Conservation (phyloP, 2,888 invertebrate species). For the Lingula anatina region DNA sequence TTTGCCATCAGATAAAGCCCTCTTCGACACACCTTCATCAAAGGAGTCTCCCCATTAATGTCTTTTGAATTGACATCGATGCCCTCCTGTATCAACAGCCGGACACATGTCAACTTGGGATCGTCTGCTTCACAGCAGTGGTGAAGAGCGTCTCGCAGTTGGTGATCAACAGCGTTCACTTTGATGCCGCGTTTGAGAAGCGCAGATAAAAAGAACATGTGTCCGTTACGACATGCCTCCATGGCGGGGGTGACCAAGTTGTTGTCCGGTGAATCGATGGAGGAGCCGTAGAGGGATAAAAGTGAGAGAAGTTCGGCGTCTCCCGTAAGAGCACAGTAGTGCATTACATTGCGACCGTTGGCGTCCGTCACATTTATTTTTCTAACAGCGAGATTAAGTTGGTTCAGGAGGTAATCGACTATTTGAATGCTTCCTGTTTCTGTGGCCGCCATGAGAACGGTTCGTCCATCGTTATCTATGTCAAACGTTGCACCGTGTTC, state of each 20-base stretch:
- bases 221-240: slow-evolving; percentile 12
- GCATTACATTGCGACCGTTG: slow-evolving; percentile 13
- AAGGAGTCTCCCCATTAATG: slow-evolving; percentile 12
- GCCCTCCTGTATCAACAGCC: slow-evolving; percentile 1
- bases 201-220: neutral
- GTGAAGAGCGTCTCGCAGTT: slow-evolving; percentile 3
- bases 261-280: slow-evolving; percentile 12
- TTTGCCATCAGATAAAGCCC: slow-evolving; percentile 9
- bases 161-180: neutral
- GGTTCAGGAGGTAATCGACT: slow-evolving; percentile 12
- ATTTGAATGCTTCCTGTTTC: slow-evolving; percentile 10
- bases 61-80: slow-evolving; percentile 4
- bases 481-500: slow-evolving; percentile 5
- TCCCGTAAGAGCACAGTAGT: slow-evolving; percentile 13
- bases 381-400: slow-evolving; percentile 8
- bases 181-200: slow-evolving; percentile 6
- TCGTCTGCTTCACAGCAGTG: slow-evolving; percentile 3
- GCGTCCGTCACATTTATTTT: slow-evolving; percentile 9
- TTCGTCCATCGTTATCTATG: slow-evolving; percentile 12
- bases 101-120: slow-evolving; percentile 10
- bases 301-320: slow-evolving; percentile 13
- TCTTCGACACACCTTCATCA: slow-evolving; percentile 5
- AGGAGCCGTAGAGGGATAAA: slow-evolving; percentile 13
- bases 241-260: slow-evolving; percentile 16
- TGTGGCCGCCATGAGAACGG: slow-evolving; percentile 16